Percentiles rank a stretch among this genome's conserved stretches.
phyloP scores from a whole-genome alignment of 1,140 invertebrate species.

The Heliconius congener region DNA sequence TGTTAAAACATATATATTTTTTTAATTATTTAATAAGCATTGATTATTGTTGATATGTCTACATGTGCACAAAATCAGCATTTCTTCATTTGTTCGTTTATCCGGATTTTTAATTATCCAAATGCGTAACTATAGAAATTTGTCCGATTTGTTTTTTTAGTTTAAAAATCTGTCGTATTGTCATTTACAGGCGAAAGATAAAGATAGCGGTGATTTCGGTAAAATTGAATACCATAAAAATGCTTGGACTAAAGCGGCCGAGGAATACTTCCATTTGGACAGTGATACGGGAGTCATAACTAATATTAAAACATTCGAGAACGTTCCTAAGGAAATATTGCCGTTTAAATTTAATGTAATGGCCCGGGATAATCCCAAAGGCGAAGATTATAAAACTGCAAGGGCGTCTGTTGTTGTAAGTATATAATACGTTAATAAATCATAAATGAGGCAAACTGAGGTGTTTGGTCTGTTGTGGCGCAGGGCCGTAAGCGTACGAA shows the following conservation, averaged over 20 bases:
- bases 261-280: conserved; percentile 89
- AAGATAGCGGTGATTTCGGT: conserved; percentile 90
- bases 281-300: conserved; percentile 87
- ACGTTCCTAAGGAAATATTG: conserved; percentile 82
- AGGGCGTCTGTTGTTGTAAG: conserved; percentile 85
- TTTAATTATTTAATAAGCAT: too few relatives aligned
- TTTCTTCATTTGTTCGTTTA: too few relatives aligned
- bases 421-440: background rate
- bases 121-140: too few relatives aligned
- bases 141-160: too few relatives aligned
- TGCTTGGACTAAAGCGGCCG: conserved; percentile 82
- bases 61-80: too few relatives aligned
- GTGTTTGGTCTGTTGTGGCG: too few relatives aligned
- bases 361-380: conserved; percentile 88
- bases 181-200: conserved; percentile 86
- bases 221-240: conserved; percentile 87
- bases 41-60: too few relatives aligned
- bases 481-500: too few relatives aligned
- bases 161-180: conserved; percentile 6
- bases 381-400: conserved; percentile 83
- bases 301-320: conserved; percentile 87
- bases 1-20: too few relatives aligned
- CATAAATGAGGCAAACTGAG: too few relatives aligned
- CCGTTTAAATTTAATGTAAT: conserved; percentile 89
- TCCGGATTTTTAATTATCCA: too few relatives aligned